A percentile compares a stretch with the other conserved stretches of the same genome.
phyloP scores from a whole-genome alignment of 2,888 invertebrate genomes.

The Xanthostigma xanthostigma region DNA sequence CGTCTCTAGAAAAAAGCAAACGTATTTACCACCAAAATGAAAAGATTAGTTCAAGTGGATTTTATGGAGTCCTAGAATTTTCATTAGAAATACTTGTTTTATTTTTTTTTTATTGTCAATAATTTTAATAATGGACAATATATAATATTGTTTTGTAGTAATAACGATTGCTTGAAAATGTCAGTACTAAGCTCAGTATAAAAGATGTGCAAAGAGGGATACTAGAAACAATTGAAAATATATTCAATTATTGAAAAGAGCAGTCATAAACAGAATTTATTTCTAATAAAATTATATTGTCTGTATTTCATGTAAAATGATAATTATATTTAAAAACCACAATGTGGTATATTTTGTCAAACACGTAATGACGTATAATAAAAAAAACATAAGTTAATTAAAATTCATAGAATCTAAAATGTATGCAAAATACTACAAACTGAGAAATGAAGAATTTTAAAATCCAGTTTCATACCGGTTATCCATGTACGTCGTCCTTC shows the following conservation, averaged over 20 bases:
- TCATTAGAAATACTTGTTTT: not conserved
- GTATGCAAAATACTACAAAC: not conserved
- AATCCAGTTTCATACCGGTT: conserved; percentile 34
- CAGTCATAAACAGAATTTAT: too few species aligned
- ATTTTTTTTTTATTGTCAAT: not conserved
- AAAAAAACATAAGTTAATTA: not conserved
- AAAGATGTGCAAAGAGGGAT: too few species aligned
- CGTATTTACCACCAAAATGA: not conserved
- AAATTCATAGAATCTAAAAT: too few species aligned
- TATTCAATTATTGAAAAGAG: too few species aligned
- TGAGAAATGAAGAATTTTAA: not conserved
- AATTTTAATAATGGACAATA: not conserved
- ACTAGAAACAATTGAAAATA: too few species aligned
- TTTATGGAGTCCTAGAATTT: not conserved
- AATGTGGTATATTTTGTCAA: not conserved
- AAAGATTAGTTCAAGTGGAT: not conserved
- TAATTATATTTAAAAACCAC: not conserved
- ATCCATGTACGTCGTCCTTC: conserved; percentile 24
- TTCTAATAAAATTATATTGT: too few species aligned
- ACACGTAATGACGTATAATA: not conserved
- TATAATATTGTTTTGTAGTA: not conserved
- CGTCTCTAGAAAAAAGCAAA: conserved; percentile 28
- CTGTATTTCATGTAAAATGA: not conserved
- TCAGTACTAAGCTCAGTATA: too few species aligned
- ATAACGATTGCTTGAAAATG: too few species aligned